Evolutionary conservation across 2,113 vertebrate genomes (phyloP).

Genomic region (Girardinichthys multiradiatus): DNA sequence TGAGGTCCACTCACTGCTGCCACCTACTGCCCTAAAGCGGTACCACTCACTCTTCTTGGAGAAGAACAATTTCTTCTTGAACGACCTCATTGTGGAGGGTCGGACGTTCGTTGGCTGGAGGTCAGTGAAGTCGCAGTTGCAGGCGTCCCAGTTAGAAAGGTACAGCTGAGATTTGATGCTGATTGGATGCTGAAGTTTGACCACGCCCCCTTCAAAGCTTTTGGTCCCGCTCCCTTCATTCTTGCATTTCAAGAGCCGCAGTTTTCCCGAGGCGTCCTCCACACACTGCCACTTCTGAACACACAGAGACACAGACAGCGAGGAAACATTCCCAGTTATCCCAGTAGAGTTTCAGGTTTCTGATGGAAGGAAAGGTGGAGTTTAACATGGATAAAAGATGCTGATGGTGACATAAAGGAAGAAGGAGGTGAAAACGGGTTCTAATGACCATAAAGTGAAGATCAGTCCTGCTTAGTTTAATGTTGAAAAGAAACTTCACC

Average conservation of each 20-base stretch:
- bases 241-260: conserved; percentile 94
- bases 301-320: conserved; percentile 6
- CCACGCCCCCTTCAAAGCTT: conserved; percentile 53
- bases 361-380: too few species aligned
- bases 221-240: conserved; percentile 59
- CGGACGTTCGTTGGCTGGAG: conserved; percentile 56
- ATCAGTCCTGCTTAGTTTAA: too few species aligned
- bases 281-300: conserved; percentile 96
- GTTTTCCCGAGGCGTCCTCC: conserved; percentile 89
- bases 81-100: conserved; percentile 44
- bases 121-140: conserved; percentile 79
- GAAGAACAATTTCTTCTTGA: conserved; percentile 86
- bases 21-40: not conserved
- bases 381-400: too few species aligned
- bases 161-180: conserved; percentile 86
- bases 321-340: too few species aligned
- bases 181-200: conserved; percentile 70
- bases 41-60: conserved; percentile 89
- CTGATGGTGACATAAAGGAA: too few species aligned
- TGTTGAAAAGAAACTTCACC: too few species aligned
- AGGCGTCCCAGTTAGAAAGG: conserved; percentile 71
- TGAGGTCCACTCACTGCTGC: not conserved
- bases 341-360: too few species aligned
- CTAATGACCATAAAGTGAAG: too few species aligned
- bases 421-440: too few species aligned